phyloP scores from a whole-genome alignment of 2,888 invertebrate species.

The Ceratothoa steindachneri region DNA sequence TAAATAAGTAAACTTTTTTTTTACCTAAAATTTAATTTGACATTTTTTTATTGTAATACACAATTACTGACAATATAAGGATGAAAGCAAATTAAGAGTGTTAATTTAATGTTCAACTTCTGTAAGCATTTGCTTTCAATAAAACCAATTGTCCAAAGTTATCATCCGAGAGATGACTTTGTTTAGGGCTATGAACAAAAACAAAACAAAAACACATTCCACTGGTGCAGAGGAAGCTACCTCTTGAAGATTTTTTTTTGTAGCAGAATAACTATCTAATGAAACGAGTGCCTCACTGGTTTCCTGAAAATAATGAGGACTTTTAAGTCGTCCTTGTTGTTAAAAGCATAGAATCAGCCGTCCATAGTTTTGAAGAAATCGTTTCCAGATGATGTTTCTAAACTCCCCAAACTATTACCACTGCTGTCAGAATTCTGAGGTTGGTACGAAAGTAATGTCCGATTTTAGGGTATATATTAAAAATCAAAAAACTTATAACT shows the following conservation, averaged over 20 bases:
- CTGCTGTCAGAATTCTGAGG: neutral
- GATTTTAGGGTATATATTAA: no score
- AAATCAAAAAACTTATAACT: no score
- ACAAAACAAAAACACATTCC: neutral
- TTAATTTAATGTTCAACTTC: neutral
- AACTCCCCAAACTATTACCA: neutral
- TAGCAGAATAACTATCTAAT: neutral
- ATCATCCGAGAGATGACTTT: neutral
- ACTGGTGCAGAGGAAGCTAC: neutral
- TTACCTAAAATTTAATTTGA: neutral
- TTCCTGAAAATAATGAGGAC: neutral
- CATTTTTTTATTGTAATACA: neutral
- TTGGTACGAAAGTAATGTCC: no score
- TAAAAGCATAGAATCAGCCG: neutral
- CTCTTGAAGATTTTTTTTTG: neutral
- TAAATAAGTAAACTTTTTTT: neutral
- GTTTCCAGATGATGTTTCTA: neutral
- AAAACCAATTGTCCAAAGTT: neutral
- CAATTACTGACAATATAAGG: neutral
- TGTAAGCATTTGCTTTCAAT: neutral
- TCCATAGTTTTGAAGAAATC: neutral
- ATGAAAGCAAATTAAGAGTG: neutral
- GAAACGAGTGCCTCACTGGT: neutral
- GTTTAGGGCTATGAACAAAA: neutral
- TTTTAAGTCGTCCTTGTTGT: neutral